A percentile compares a stretch with the other conserved stretches of the same genome.
Evolutionary conservation across 2,113 vertebrate species (phyloP).

Genomic region (Nicator chloris): DNA sequence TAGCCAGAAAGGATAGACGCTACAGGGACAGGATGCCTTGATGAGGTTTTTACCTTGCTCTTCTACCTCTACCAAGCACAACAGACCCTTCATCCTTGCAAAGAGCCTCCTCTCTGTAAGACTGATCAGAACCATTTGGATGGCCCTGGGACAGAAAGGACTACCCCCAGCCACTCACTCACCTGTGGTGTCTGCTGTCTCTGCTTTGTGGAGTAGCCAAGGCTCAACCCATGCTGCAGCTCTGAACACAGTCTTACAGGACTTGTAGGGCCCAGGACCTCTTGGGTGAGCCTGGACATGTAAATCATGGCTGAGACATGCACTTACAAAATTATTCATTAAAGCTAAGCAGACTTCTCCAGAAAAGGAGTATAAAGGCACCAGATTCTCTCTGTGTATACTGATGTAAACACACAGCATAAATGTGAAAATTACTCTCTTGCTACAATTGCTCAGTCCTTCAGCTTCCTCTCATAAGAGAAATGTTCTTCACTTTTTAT

Average conservation of each 20-base stretch:
- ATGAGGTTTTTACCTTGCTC: not conserved
- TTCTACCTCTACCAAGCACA: not conserved
- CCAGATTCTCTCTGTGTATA: not conserved
- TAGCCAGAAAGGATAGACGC: not conserved
- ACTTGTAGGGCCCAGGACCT: not conserved
- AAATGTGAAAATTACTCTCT: not conserved
- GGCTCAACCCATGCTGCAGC: not conserved
- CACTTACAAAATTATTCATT: too few species aligned
- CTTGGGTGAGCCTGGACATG: not conserved
- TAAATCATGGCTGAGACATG: not conserved
- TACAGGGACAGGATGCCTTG: fast-evolving
- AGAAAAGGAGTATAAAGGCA: not conserved
- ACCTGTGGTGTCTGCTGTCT: not conserved
- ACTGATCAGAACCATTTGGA: not conserved
- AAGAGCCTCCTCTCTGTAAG: not conserved
- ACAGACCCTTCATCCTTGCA: not conserved
- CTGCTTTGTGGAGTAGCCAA: fast-evolving
- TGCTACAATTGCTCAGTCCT: not conserved
- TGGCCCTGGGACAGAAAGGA: not conserved
- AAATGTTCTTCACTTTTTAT: not conserved
- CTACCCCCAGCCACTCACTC: fast-evolving
- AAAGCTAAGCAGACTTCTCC: not conserved
- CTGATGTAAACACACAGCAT: not conserved
- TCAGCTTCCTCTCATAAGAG: not conserved
- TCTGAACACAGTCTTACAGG: not conserved